Evolutionary conservation across 2,113 vertebrate genomes (phyloP).

Genomic region (Etheostoma spectabile): DNA sequence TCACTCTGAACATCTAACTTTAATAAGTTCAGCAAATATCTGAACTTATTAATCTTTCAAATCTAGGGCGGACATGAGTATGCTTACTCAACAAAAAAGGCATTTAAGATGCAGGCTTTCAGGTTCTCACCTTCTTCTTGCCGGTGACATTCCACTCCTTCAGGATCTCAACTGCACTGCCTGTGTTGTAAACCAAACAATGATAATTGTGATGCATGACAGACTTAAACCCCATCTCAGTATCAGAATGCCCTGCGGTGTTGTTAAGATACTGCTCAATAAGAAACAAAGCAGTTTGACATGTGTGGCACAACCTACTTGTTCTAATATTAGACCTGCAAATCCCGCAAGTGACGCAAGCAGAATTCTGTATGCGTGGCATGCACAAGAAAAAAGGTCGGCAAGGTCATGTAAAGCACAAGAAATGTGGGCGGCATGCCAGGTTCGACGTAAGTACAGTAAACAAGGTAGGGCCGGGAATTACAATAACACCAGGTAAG

Average conservation of each 20-base stretch:
- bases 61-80: neutral
- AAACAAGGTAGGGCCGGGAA: neutral
- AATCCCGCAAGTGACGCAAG: slow-evolving; percentile 36
- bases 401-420: neutral
- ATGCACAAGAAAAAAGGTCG: neutral
- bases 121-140: slow-evolving; percentile 92
- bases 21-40: neutral
- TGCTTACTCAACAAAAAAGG: slow-evolving; percentile 2
- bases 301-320: neutral
- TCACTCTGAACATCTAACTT: slow-evolving; percentile 9
- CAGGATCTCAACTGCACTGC: slow-evolving; percentile 92
- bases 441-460: neutral
- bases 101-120: neutral
- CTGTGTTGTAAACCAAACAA: slow-evolving; percentile 73
- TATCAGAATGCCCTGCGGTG: slow-evolving; percentile 8
- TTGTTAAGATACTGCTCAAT: neutral
- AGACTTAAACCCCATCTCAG: neutral
- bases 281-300: slow-evolving; percentile 61
- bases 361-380: slow-evolving; percentile 16
- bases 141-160: slow-evolving; percentile 97
- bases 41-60: neutral
- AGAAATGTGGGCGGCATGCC: neutral
- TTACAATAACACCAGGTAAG: neutral
- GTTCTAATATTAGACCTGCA: slow-evolving; percentile 57
- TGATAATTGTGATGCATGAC: neutral